Percentiles rank a stretch among this genome's conserved stretches.
These are phyloP conservation scores for Zoanthus sociatus DNA, from an alignment of 92 coral and sea anemone genomes.

Conservation along the genomic window DNA sequence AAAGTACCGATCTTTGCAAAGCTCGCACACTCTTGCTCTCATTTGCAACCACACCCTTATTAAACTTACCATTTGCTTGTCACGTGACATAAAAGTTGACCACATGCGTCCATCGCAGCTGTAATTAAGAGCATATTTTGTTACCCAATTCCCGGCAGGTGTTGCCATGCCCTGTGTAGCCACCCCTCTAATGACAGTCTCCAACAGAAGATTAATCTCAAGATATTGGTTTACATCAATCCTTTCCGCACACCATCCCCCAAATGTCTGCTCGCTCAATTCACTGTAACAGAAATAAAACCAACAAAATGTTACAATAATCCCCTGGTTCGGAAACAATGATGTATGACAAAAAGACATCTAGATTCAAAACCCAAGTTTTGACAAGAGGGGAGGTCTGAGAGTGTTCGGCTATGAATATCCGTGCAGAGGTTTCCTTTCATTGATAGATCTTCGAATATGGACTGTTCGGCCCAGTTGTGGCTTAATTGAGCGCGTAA, in stretches of 20 bases:
- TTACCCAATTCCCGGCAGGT: conserved; percentile 81
- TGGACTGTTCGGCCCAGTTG: too few relatives aligned
- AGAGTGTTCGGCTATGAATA: too few relatives aligned
- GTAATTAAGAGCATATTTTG: conserved; percentile 85
- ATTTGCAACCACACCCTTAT: neutral
- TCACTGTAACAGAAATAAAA: conserved; percentile 3
- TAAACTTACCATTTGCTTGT: conserved; percentile 65
- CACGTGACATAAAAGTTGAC: conserved; percentile 67
- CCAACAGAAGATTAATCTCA: conserved; percentile 82
- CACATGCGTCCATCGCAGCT: conserved; percentile 91
- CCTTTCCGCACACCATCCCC: conserved; percentile 93
- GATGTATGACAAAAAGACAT: too few relatives aligned
- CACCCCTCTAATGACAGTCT: conserved; percentile 80
- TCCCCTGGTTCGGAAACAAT: too few relatives aligned
- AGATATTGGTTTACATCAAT: conserved; percentile 71
- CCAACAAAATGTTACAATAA: too few relatives aligned
- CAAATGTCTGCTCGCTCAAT: conserved; percentile 55
- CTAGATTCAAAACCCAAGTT: too few relatives aligned
- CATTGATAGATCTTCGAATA: too few relatives aligned
- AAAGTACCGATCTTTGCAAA: too few relatives aligned
- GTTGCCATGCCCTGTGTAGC: conserved; percentile 77
- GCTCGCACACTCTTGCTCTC: neutral
- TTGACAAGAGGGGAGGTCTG: too few relatives aligned
- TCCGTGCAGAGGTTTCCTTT: too few relatives aligned
- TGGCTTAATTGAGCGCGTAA: too few relatives aligned